phyloP scores from a whole-genome alignment of 2,113 vertebrate genomes.

The Cryptotis parvus region DNA sequence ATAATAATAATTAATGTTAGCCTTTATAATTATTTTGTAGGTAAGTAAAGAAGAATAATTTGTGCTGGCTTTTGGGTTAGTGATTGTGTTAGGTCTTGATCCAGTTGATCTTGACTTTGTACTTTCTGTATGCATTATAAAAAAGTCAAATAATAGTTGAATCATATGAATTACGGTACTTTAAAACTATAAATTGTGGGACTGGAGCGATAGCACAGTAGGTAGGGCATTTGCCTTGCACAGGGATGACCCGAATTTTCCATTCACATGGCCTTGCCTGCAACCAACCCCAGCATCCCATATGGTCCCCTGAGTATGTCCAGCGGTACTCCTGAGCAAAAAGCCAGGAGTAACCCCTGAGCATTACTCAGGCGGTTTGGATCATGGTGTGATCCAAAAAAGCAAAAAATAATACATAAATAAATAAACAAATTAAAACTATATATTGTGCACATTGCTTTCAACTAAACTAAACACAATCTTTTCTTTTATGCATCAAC shows the following conservation, averaged over 20 bases:
- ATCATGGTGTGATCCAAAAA: too few species aligned
- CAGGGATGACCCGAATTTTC: too few species aligned
- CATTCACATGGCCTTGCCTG: too few species aligned
- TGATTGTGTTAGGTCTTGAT: neutral
- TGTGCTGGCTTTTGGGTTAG: conserved; percentile 2
- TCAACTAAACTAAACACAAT: neutral
- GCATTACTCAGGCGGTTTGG: too few species aligned
- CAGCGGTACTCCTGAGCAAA: too few species aligned
- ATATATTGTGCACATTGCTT: neutral
- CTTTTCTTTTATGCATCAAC: neutral
- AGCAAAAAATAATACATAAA: too few species aligned
- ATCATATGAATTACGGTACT: neutral
- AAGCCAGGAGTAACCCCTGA: too few species aligned
- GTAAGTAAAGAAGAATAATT: neutral
- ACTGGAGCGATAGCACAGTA: too few species aligned
- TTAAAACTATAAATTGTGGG: neutral
- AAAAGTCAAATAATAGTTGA: conserved; percentile 46
- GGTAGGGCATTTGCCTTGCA: too few species aligned
- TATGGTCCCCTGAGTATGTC: too few species aligned
- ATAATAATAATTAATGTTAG: neutral
- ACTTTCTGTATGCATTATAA: neutral
- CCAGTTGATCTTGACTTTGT: neutral
- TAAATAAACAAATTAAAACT: too few species aligned
- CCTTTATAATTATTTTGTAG: conserved; percentile 34
- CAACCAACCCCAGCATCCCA: too few species aligned